Evolutionary conservation across 1,140 invertebrate genomes (phyloP), one percentile per base, ranked within the genome.

Genomic region (Aphelenchoides fujianensis): DNA sequence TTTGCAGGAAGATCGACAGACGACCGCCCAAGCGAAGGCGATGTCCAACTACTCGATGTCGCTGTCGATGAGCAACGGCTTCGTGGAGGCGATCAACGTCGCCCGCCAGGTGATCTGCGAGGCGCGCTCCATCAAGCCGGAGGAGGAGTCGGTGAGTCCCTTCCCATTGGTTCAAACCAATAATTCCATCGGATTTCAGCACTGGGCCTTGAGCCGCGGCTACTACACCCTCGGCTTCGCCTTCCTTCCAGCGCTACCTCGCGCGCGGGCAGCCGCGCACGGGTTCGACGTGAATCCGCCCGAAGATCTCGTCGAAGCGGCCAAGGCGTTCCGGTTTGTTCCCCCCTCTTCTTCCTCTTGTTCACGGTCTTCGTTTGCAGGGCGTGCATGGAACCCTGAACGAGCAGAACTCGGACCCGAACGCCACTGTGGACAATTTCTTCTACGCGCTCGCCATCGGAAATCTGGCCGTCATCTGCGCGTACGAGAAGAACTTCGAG

Each of bases 391-490:
- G 41, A 48, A 48, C 23, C 23, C 41, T 48, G 12, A 48, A 48
- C n/a, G n/a, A n/a, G n/a, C n/a, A n/a, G n/a, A n/a, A n/a, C n/a
- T 12, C 12, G 23, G 23, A 12, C 23, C 41, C 12, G 23, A 48
- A 12, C 23, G 41, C 12, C 23, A 12, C 41, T 23, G 41, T 48
- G 12, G 41, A 23, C 12, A 48, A 48, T 48, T 48, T 48, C 12
- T 48, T 48, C 41, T 48, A 48, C 41, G 23, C 12, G 92, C 92
- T 0, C 91, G 94, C 76, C 91, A 93, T 74, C 94, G 97, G 85
- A 93, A 93, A 0, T 94, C 93, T 41, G 53, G 69, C 30, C 3
- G 23, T 72, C 74, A 32, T 31, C 35, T 68, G n/a, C 55, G 16
- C 23, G 30, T 52, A 53, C 70, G 88, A 67, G 63, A 62, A 12